Conservation (phyloP, 2,113 vertebrate genomes). For the cat (Felis catus) region F.catus_Fca126_mat1.0 CM031424.1:12257501-12258000, state of each 20-base stretch:
- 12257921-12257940: background rate
- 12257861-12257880: background rate
- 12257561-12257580: no score
- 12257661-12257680: constrained; percentile 7
- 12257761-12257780: background rate
- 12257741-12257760: background rate
- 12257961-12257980: background rate
- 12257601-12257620: no score
- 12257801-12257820: background rate
- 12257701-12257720: background rate
- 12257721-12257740: background rate
- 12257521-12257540: no score
- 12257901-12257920: background rate
- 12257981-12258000: no score
- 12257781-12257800: background rate
- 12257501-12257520: background rate
- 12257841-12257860: background rate
- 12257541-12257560: no score
- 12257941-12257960: background rate
- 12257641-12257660: background rate
- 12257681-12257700: background rate
- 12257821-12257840: background rate
- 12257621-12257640: background rate
- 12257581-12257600: no score
- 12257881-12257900: background rate